These are phyloP conservation scores for Palythoa grandis DNA, from an alignment of 92 coral and sea anemone species.

Conservation along the genomic window DNA sequence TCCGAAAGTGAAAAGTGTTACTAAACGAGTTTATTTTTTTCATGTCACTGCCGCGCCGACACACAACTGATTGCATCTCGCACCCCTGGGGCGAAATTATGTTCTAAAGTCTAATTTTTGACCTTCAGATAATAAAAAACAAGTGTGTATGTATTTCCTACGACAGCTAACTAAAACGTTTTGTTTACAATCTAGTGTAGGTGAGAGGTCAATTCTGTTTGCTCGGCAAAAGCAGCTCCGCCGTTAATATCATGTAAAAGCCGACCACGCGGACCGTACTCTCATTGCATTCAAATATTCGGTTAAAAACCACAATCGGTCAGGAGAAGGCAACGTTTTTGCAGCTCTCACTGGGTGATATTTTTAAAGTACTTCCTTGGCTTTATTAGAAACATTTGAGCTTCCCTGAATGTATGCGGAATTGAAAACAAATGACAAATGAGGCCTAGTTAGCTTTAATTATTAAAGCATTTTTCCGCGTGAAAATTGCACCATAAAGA, in stretches of 20 bases:
- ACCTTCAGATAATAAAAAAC: not conserved
- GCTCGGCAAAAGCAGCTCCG: not conserved
- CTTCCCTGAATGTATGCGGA: not conserved
- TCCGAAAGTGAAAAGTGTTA: not conserved
- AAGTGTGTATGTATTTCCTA: not conserved
- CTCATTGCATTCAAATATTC: too few relatives aligned
- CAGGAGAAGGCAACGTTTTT: not conserved
- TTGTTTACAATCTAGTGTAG: not conserved
- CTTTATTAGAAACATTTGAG: not conserved
- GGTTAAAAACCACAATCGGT: not conserved
- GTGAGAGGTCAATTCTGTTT: constrained; percentile 14
- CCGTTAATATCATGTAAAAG: not conserved
- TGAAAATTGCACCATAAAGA: not conserved
- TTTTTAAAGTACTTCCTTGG: too few relatives aligned
- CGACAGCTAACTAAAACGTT: not conserved
- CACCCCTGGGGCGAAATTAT: constrained; percentile 10
- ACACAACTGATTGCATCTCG: not conserved
- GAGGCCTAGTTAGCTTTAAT: not conserved
- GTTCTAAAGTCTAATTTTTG: not conserved
- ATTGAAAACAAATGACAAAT: not conserved
- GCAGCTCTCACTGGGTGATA: not conserved
- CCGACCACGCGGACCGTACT: not conserved
- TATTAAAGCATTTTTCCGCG: not conserved
- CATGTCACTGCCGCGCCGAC: not conserved
- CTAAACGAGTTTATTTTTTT: not conserved